A percentile compares a stretch with the other conserved stretches of the same genome.
These are phyloP conservation scores for Priocnemis perturbator DNA, from an alignment of 2,888 invertebrate species.

Conservation along the genomic window DNA sequence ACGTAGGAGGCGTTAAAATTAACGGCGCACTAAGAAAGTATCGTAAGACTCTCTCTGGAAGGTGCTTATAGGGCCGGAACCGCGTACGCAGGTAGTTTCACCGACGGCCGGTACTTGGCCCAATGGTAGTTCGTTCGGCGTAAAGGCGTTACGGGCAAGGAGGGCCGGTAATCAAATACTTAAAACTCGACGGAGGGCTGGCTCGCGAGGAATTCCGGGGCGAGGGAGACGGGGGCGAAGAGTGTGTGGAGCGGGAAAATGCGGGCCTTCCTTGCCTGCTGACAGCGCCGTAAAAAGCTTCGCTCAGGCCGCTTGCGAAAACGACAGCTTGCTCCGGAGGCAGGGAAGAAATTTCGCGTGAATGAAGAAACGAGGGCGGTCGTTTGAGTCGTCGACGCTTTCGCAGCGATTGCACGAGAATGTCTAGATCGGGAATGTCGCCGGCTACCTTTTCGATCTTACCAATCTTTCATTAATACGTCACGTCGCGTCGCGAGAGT, in stretches of 20 bases:
- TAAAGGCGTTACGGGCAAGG: slow-evolving; percentile 62
- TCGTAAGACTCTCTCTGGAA: slow-evolving; percentile 56
- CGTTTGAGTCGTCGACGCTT: no score
- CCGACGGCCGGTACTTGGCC: slow-evolving; percentile 38
- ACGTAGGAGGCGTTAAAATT: slow-evolving; percentile 73
- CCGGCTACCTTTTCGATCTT: background rate
- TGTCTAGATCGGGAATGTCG: no score
- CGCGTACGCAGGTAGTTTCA: slow-evolving; percentile 58
- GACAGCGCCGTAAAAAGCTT: slow-evolving; percentile 57
- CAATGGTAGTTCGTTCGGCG: slow-evolving; percentile 55
- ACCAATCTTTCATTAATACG: background rate
- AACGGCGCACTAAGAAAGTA: slow-evolving; percentile 73
- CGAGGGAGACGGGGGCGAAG: slow-evolving; percentile 12
- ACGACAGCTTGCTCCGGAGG: no score
- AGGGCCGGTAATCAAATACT: slow-evolving; percentile 72
- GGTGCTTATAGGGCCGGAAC: slow-evolving; percentile 45
- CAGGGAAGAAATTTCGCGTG: no score
- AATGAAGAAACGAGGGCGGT: no score
- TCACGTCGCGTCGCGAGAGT: background rate
- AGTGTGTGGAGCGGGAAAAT: slow-evolving; percentile 10
- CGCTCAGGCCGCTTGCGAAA: slow-evolving; percentile 29
- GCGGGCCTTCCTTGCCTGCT: slow-evolving; percentile 54
- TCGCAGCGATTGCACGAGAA: no score
- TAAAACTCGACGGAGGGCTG: slow-evolving; percentile 50
- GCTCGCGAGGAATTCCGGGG: no score